Evolutionary conservation across 2,797 vertebrate species (phyloP).

Genomic region (Acanthornis magna): DNA sequence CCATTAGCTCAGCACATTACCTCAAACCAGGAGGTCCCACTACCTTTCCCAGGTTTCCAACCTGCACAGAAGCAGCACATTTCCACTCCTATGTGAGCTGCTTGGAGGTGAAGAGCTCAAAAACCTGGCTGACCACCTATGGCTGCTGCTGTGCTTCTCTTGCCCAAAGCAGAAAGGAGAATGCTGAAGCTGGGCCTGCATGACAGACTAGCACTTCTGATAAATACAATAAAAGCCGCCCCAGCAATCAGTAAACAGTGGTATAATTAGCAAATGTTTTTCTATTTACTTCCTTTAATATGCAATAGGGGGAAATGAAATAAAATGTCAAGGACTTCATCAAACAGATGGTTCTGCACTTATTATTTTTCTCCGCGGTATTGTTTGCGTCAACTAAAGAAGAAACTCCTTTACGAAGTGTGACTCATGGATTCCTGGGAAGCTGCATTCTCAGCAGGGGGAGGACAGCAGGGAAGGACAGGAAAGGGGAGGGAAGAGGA

Average conservation of each 20-base stretch:
- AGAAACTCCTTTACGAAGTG: slow-evolving; percentile 70
- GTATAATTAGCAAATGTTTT: slow-evolving; percentile 81
- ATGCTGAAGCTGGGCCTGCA: slow-evolving; percentile 19
- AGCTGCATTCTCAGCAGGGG: slow-evolving; percentile 69
- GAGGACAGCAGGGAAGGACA: slow-evolving; percentile 57
- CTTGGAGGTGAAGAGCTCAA: neutral
- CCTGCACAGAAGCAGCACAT: neutral
- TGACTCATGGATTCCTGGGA: slow-evolving; percentile 77
- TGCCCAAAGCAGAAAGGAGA: neutral
- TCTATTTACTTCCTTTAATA: slow-evolving; percentile 83
- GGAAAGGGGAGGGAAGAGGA: slow-evolving; percentile 72
- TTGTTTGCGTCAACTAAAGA: slow-evolving; percentile 78
- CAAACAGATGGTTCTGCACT: slow-evolving; percentile 82
- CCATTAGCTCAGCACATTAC: neutral
- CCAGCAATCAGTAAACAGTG: slow-evolving; percentile 77
- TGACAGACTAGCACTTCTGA: slow-evolving; percentile 35
- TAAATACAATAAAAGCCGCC: slow-evolving; percentile 71
- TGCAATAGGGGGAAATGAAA: slow-evolving; percentile 79
- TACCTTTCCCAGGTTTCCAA: neutral
- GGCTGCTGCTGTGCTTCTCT: neutral
- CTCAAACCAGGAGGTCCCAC: neutral
- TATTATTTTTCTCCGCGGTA: slow-evolving; percentile 67
- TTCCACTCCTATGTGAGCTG: neutral
- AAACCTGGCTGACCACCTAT: neutral
- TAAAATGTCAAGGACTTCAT: slow-evolving; percentile 82